Percentiles rank a stretch among this genome's conserved stretches.
Evolutionary conservation across 2,888 invertebrate species (phyloP).

Genomic region (Arctia plantaginis): DNA sequence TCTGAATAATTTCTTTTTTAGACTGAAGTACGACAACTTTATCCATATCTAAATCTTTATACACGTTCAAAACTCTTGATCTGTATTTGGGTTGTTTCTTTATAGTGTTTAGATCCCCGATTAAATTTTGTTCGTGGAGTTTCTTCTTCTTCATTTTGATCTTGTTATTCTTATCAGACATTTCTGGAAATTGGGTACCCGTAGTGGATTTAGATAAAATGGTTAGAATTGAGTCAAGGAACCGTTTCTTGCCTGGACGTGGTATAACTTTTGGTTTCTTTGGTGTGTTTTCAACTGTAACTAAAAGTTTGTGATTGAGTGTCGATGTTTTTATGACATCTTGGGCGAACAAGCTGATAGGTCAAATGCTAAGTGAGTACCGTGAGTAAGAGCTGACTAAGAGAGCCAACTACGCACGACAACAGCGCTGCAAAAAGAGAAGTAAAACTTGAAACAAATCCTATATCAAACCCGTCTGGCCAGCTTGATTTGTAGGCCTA

Average conservation of each 20-base stretch:
- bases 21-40: conserved; percentile 61
- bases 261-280: conserved; percentile 53
- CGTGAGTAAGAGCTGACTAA: too few relatives aligned
- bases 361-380: too few relatives aligned
- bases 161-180: conserved; percentile 22
- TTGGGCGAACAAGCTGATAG: too few relatives aligned
- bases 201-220: conserved; percentile 68
- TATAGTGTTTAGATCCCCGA: conserved; percentile 11
- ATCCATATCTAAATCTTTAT: conserved; percentile 43
- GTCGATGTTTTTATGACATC: neutral
- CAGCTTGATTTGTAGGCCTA: too few relatives aligned
- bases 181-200: conserved; percentile 64
- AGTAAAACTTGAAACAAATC: too few relatives aligned
- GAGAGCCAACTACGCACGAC: too few relatives aligned
- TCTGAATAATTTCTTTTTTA: conserved; percentile 58
- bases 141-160: conserved; percentile 16
- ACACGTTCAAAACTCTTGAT: conserved; percentile 53
- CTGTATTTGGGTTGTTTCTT: conserved; percentile 47
- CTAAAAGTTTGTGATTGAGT: neutral
- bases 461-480: too few relatives aligned
- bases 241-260: conserved; percentile 57
- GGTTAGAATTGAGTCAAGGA: conserved; percentile 62
- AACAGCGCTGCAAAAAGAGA: too few relatives aligned
- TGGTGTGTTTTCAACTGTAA: conserved; percentile 42
- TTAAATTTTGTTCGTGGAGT: neutral